Base-by-base conservation (phyloP, 2,113 vertebrate species). In the Dinomys branickii region DNA sequence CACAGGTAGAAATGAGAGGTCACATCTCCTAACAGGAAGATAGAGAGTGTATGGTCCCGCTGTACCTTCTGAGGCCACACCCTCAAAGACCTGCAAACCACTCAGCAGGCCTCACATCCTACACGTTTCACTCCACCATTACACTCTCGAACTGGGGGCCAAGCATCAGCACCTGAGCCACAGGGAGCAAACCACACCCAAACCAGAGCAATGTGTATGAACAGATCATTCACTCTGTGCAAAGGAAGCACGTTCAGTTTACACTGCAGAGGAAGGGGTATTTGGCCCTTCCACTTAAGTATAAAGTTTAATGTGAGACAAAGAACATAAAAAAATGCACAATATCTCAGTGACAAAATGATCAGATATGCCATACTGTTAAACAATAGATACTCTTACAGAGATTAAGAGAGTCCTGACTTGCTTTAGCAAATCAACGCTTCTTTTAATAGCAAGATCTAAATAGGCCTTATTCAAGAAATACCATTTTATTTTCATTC, bases 351-450 rank as follows among this genome's bases (percentile, higher is more conserved):
- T 71, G 38, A 80, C 41, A 89, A 82, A 52, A 28, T 54, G 19
- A 71, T 52, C 16, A 33, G 56, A 80, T 56, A 38, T 67, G 38
- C 14, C 67, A 30, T 81, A 4, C n/a, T 71, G 16, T 88, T 80
- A 91, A 95, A 88, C 9, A 97, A 90, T 17, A 94, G 83, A 83
- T 85, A 16, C 13, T 61, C 24, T 85, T 47, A 69, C 77, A 87
- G 38, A 83, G 80, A 59, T 67, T 13, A 90, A 63, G 61, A 90
- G 44, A 63, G 41, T 52, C 7, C 11, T 84, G 56, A 56, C 85
- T 80, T 85, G 47, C 75, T 80, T 86, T 91, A 44, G 54, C 65
- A 95, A 92, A 35, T 65, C 26, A 85, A 71, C 13, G 47, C 12
- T 41, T 80, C 61, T 90, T 63, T 58, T 58, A 90, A 94, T 82